A percentile compares a stretch with the other conserved stretches of the same genome.
phyloP scores from a whole-genome alignment of 1,140 invertebrate species.

The Aporrectodea caliginosa region DNA sequence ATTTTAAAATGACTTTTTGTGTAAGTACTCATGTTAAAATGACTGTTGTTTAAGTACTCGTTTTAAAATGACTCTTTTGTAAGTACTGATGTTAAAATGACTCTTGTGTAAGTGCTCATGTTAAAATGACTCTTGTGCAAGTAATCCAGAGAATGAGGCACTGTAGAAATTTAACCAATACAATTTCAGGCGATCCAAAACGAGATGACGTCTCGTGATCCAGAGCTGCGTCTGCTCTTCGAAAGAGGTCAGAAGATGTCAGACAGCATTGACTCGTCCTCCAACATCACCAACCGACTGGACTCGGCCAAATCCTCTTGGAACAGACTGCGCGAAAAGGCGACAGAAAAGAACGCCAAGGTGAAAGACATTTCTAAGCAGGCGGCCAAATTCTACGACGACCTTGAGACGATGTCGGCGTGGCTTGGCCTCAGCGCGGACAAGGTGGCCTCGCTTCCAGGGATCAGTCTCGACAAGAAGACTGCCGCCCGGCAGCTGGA shows the following conservation, averaged over 20 bases:
- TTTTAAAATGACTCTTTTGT: too few relatives aligned
- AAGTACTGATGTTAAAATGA: too few relatives aligned
- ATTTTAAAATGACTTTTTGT: too few relatives aligned
- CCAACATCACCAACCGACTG: constrained; percentile 36
- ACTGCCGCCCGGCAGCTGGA: constrained; percentile 84
- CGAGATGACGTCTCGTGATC: constrained; percentile 61
- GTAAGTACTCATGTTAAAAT: too few relatives aligned
- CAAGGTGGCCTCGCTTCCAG: constrained; percentile 71
- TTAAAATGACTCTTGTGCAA: too few relatives aligned
- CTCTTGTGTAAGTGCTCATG: too few relatives aligned
- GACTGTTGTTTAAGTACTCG: too few relatives aligned
- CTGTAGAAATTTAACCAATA: too few relatives aligned
- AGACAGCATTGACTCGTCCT: constrained; percentile 57
- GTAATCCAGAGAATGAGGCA: too few relatives aligned
- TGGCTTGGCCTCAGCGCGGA: constrained; percentile 85
- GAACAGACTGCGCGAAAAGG: constrained; percentile 37
- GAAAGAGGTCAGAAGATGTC: constrained; percentile 81
- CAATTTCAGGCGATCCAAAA: constrained; percentile 42
- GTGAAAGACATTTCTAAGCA: constrained; percentile 63
- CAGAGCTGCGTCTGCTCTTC: constrained; percentile 87
- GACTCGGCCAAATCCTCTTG: constrained; percentile 41
- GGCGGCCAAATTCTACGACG: constrained; percentile 81
- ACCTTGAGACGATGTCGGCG: constrained; percentile 77
- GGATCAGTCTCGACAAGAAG: constrained; percentile 74
- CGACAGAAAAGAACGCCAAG: constrained; percentile 39